Evolutionary conservation across 2,113 vertebrate genomes (phyloP), one percentile per base, ranked within the genome.

Genomic region (Phainopepla nitens): DNA sequence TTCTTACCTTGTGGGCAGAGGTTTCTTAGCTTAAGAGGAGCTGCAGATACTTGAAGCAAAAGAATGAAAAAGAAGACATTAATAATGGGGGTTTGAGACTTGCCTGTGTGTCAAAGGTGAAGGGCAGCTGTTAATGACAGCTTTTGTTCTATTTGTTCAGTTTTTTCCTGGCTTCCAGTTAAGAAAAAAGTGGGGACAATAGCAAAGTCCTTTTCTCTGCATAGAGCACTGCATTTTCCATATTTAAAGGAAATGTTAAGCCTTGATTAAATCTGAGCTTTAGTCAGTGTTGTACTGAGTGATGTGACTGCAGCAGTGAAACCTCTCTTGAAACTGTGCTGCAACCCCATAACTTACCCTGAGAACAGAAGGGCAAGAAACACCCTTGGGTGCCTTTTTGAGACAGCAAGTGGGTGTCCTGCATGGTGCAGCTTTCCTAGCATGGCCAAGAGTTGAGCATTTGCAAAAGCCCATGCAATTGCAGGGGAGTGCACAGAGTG

Each of bases 361-460:
- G 49, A 61, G 35, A 42, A 9, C 14, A 23, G 20, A 58, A 29
- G 7, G 31, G 44, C 10, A 36, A 39, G 44, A 45, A 68, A 13
- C 25, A 14, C 28, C 5, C 33, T 5, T 13, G 5, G 18, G 57
- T 51, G 17, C 23, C 60, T 71, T 62, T n/a, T 54, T 16, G 25
- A 39, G 29, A 11, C 2, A 8, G 6, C 10, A n/a, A 57, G 8
- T 2, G 18, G 4, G 17, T 56, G 36, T 80, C n/a, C 68, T 77
- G 45, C 23, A 36, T 56, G 4, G 12, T 4, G 27, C 6, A 14
- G 44, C 33, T 76, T 44, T n/a, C n/a, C n/a, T n/a, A n/a, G n/a
- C n/a, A n/a, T n/a, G n/a, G 7, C 24, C 21, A 11, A 6, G n/a
- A 54, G 41, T 0, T 62, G 1, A 25, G 33, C 10, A 1, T 41